These are phyloP conservation scores for Actinia tenebrosa DNA, from an alignment of 64 coral and sea anemone genomes.

Conservation along the genomic window DNA sequence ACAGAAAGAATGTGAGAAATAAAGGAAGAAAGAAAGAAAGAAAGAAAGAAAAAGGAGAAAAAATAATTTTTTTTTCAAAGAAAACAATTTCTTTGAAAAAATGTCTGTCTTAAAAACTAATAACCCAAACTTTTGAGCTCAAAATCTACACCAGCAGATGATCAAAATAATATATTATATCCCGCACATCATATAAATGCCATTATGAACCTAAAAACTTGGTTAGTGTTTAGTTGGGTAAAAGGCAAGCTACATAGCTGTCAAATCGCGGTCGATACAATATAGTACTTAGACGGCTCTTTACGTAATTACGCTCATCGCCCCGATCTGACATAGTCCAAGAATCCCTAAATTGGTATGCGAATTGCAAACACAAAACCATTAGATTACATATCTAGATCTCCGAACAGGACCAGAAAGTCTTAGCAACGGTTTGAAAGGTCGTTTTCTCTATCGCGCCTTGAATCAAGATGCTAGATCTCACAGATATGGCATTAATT, in stretches of 20 bases:
- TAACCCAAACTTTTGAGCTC: neutral
- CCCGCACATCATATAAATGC: too few species aligned
- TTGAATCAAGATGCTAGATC: neutral
- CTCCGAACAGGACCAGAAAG: neutral
- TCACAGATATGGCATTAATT: slow-evolving; percentile 1
- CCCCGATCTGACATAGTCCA: neutral
- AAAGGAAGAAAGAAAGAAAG: neutral
- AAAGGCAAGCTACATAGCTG: neutral
- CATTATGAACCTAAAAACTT: too few species aligned
- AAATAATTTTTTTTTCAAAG: neutral
- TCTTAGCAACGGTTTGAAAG: neutral
- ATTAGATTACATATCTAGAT: neutral
- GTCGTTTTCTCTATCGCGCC: neutral
- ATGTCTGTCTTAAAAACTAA: neutral
- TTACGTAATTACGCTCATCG: neutral
- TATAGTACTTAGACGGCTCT: neutral
- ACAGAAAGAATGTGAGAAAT: neutral
- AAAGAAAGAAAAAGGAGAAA: neutral
- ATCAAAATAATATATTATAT: too few species aligned
- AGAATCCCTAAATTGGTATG: neutral
- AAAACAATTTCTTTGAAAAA: neutral
- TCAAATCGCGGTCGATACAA: neutral
- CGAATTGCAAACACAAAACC: neutral
- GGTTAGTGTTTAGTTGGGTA: neutral
- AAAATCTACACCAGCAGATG: too few species aligned